Evolutionary conservation across 2,888 invertebrate species (phyloP).

Genomic region (Acanthoscelides obtectus): DNA sequence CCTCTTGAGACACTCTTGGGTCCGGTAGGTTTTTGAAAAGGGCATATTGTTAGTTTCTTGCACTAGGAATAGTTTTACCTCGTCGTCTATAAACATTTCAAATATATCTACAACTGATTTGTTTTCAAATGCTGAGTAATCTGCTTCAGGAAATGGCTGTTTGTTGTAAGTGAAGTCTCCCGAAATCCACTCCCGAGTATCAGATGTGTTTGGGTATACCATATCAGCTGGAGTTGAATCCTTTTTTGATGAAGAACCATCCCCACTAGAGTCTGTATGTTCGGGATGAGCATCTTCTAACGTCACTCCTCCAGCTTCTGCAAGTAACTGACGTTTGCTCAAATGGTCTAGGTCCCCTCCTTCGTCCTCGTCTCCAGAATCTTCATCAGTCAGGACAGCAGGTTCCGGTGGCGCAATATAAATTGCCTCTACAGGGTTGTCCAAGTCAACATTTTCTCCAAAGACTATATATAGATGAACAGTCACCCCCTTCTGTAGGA

Average conservation of each 20-base stretch:
- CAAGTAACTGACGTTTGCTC: slow-evolving; percentile 3
- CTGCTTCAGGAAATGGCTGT: background rate
- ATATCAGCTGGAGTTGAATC: background rate
- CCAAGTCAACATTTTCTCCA: too few species aligned
- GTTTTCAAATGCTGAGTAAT: background rate
- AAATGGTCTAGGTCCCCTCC: background rate
- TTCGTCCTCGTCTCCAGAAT: slow-evolving; percentile 3
- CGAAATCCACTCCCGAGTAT: background rate
- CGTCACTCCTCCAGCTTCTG: background rate
- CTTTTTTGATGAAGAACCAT: background rate
- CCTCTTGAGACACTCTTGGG: slow-evolving; percentile 8
- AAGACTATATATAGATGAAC: too few species aligned
- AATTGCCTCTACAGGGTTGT: background rate
- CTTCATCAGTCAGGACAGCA: background rate
- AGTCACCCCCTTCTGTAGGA: background rate
- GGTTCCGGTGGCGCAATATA: background rate
- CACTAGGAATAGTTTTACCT: slow-evolving; percentile 4
- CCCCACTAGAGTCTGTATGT: background rate
- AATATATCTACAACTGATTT: background rate
- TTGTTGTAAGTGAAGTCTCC: background rate
- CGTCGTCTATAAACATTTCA: slow-evolving; percentile 9
- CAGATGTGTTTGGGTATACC: background rate
- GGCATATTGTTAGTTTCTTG: slow-evolving; percentile 11
- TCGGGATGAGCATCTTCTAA: slow-evolving; percentile 1
- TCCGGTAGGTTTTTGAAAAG: slow-evolving; percentile 9